These are phyloP conservation scores for Iguana delicatissima DNA, from an alignment of 2,797 vertebrate genomes.

Conservation along the genomic window DNA sequence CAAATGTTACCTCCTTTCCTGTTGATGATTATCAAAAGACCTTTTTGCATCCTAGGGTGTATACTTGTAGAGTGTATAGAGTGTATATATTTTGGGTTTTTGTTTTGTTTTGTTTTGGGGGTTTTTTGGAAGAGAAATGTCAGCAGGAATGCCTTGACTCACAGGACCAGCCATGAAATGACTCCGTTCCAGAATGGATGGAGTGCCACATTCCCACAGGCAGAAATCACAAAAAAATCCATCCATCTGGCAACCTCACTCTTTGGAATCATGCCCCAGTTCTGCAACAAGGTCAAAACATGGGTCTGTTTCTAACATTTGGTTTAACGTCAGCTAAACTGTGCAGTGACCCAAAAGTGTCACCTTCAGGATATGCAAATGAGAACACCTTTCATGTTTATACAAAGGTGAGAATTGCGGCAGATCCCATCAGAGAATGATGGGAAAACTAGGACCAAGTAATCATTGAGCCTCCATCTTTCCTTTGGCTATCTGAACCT, in stretches of 20 bases:
- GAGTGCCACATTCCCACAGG: constrained; percentile 19
- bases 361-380: constrained; percentile 15
- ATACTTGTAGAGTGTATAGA: neutral
- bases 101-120: too few relatives aligned
- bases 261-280: constrained; percentile 16
- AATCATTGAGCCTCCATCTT: neutral
- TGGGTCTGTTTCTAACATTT: constrained; percentile 20
- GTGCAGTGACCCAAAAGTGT: constrained; percentile 5
- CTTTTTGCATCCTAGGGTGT: neutral
- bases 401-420: neutral
- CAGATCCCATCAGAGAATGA: neutral
- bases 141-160: neutral
- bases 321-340: constrained; percentile 22
- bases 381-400: constrained; percentile 1
- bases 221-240: constrained; percentile 3
- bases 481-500: neutral
- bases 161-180: neutral
- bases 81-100: too few relatives aligned
- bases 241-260: constrained; percentile 13
- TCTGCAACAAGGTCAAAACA: constrained; percentile 31
- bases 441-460: neutral
- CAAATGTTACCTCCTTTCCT: neutral
- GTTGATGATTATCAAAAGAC: neutral
- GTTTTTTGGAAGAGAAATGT: neutral
- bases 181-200: constrained; percentile 8